phyloP scores from a whole-genome alignment of 2,888 invertebrate genomes.

The Euclidia mi region DNA sequence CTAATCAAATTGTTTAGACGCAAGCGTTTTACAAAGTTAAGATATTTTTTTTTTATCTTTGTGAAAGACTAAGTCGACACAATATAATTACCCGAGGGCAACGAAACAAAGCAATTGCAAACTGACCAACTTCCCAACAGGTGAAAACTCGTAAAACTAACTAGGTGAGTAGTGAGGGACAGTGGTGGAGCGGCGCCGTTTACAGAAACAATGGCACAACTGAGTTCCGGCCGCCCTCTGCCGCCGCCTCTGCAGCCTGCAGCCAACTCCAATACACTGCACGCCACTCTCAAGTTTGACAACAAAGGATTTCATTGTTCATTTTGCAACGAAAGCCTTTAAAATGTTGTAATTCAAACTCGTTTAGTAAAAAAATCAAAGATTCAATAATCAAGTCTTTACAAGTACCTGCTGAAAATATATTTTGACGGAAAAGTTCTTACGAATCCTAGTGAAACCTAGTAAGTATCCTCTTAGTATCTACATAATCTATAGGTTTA shows the following conservation, averaged over 20 bases:
- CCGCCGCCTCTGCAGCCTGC: constrained; percentile 42
- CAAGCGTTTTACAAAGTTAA: too few species aligned
- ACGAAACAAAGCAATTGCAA: constrained; percentile 40
- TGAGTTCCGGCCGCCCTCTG: constrained; percentile 42
- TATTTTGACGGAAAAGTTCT: background rate
- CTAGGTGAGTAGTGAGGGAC: constrained; percentile 48
- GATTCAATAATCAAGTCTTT: too few species aligned
- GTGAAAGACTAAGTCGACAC: constrained; percentile 16
- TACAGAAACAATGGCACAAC: constrained; percentile 68
- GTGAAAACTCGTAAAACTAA: constrained; percentile 65
- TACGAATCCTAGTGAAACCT: background rate
- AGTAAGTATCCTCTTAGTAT: too few species aligned
- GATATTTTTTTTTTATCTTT: too few species aligned
- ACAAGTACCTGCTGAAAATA: too few species aligned
- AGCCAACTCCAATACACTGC: constrained; percentile 46
- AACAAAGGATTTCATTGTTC: constrained; percentile 50
- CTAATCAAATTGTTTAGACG: background rate
- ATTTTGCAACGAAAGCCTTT: constrained; percentile 30
- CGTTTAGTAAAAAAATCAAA: too few species aligned
- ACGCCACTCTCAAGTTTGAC: constrained; percentile 37
- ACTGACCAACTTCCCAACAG: constrained; percentile 46
- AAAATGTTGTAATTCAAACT: too few species aligned
- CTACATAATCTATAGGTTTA: too few species aligned
- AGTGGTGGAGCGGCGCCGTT: constrained; percentile 59
- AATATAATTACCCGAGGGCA: constrained; percentile 26